Base-by-base conservation (phyloP, 2,888 invertebrate species). In the Papilio gigon region DNA sequence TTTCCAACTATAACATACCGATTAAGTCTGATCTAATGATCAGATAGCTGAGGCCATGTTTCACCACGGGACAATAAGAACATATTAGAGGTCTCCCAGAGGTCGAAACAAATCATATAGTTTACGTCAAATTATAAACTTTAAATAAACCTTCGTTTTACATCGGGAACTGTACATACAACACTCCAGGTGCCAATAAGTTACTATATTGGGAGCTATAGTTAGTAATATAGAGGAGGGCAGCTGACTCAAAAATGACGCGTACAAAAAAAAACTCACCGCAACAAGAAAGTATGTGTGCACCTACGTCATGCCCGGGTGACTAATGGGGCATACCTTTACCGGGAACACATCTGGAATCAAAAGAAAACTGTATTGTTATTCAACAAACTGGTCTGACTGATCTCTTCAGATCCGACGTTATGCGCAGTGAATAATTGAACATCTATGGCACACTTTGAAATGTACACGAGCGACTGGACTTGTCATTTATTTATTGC, bases 331-430 rank as follows among this genome's bases (percentile, higher is more conserved):
- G 73, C 81, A 77, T 79, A 76, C 76, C 80, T 84, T 85, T 84
- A 87, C 83, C 87, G 85, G 75, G 73, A 79, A 74, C 73, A 72
- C 88, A 89, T 87, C 89, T 89, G 84, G 14, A 84, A 86, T 79
- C 80, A 83, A 75, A 59, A 74, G 72, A 68, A 60, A 67, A 33
- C 6, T 66, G 56, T 25, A 42, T 71, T 70, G 59, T 60, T 60
- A 50, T 59, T 65, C 40, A 59, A 62, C 25, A 27, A 65, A 63
- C 25, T 9, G 17, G 56, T 62, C 37, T 65, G 68, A 50, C 37
- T 68, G 64, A 68, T 30, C 11, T 17, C 35, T 56, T 27, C 27
- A 66, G 66, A 67, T 61, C 50, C 61, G 27, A 50, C 25, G n/a
- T 35, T 33, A 60, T 12, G 37, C 27, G 27, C 17, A 37, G 60